phyloP scores from a whole-genome alignment of 2,888 invertebrate genomes.

The Liopterus haemorrhoidalis region DNA sequence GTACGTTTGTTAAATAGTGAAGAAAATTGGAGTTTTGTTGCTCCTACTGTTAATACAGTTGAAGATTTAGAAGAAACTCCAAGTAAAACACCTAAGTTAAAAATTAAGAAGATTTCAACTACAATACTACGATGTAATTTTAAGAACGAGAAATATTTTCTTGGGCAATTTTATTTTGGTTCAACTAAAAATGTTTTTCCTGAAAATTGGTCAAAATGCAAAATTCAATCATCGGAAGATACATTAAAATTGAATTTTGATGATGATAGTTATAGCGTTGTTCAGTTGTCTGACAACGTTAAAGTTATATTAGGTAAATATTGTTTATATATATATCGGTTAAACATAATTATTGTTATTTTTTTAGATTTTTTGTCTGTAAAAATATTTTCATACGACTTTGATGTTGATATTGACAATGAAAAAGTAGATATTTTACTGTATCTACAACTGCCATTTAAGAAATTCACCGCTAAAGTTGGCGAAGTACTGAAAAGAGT shows the following conservation, averaged over 20 bases:
- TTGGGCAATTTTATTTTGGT: constrained; percentile 38
- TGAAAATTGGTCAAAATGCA: constrained; percentile 33
- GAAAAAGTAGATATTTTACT: constrained; percentile 35
- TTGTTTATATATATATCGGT: neutral
- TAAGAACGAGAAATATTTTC: constrained; percentile 14
- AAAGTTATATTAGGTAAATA: constrained; percentile 34
- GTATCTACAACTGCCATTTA: constrained; percentile 37
- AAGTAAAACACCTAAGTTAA: constrained; percentile 1
- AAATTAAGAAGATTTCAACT: neutral
- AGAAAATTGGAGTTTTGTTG: constrained; percentile 8
- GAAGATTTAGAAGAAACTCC: neutral
- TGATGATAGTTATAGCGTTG: constrained; percentile 25
- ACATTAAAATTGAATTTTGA: constrained; percentile 15
- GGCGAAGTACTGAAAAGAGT: constrained; percentile 33
- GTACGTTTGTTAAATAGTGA: constrained; percentile 2
- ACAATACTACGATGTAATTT: constrained; percentile 1
- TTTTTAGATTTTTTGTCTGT: constrained; percentile 37
- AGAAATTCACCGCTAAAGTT: constrained; percentile 34
- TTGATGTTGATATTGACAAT: constrained; percentile 26
- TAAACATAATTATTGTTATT: neutral
- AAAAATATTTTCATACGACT: constrained; percentile 37
- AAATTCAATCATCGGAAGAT: constrained; percentile 28
- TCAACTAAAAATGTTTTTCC: constrained; percentile 37
- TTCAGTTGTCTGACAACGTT: constrained; percentile 32
- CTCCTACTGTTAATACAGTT: neutral